Evolutionary conservation across 2,888 invertebrate species (phyloP).

Genomic region (Drosophila stalkeri): DNA sequence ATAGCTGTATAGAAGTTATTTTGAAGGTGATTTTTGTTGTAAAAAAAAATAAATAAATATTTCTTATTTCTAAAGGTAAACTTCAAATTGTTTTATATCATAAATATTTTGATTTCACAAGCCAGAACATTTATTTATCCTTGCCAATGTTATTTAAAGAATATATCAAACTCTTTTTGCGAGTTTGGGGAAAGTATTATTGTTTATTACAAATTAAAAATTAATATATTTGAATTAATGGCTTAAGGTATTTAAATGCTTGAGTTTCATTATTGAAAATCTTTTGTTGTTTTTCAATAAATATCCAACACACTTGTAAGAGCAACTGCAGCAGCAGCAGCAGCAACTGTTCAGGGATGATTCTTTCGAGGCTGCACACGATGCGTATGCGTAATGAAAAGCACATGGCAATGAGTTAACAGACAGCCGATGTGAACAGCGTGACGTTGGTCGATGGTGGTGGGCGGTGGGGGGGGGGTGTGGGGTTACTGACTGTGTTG

Average conservation of each 20-base stretch:
- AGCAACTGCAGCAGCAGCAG: not conserved
- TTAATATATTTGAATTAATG: not conserved
- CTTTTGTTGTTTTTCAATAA: constrained; percentile 23
- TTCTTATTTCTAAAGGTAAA: not conserved
- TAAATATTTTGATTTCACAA: no score
- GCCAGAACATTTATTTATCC: no score
- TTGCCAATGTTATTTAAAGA: no score
- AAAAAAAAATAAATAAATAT: not conserved
- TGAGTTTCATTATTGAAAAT: not conserved
- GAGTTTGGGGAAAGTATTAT: not conserved
- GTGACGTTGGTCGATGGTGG: not conserved
- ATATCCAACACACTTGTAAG: constrained; percentile 18
- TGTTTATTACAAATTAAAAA: not conserved
- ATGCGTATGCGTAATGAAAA: constrained; percentile 67
- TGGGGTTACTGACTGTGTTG: not conserved
- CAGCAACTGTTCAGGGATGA: not conserved
- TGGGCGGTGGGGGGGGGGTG: no score
- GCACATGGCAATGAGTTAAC: constrained; percentile 67
- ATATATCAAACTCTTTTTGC: not conserved
- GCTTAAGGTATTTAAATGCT: not conserved
- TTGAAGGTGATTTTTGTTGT: not conserved
- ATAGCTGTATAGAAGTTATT: not conserved
- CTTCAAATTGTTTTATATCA: not conserved
- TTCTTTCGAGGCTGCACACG: constrained; percentile 9
- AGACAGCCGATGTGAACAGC: constrained; percentile 37